Base-by-base conservation (phyloP, 2,113 vertebrate genomes). In the Nycticryphes semicollaris region DNA sequence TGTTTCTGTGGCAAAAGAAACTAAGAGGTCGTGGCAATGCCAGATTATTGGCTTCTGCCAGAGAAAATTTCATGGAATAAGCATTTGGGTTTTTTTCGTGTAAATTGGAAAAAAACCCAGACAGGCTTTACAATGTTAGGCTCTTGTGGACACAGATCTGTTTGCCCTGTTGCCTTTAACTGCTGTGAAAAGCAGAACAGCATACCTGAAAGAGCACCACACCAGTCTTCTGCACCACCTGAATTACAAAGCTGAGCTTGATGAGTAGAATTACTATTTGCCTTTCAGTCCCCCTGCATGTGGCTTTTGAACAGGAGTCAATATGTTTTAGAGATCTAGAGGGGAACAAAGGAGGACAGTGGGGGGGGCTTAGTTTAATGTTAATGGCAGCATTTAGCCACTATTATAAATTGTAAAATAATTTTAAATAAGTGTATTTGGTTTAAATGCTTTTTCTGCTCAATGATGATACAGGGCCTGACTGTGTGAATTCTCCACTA, bases 1-100 rank as follows among this genome's bases (percentile, higher is more conserved):
- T 45, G 7, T 5, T 73, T 69, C 79, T 48, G 4, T 60, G 24
- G 33, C 47, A 37, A 78, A 74, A 84, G 13, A 69, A 60, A 15
- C 3, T 33, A 54, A 12, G 12, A 60, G 4, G 6, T 4, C 0
- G n/a, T 4, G 17, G 14, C 28, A 75, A 9, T 33, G 30, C 30
- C 8, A 75, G 9, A 69, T 69, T 84, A 4, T 31, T 85, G 27
- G 5, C 16, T 83, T 62, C 63, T 70, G 25, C 14, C 23, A 63
- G 30, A 53, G 39, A 48, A 88, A 62, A 69, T 4, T 7, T 48
- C 37, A 47, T 37, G 21, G 7, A 84, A 63, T 59, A 56, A 48
- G 68, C 19, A 74, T n/a, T n/a, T n/a, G 16, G 30, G 4, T 16
- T 2, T 1, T 33, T 33, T 84, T 60, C 12, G 16, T 35, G 4